Base-by-base conservation (phyloP, 1,140 invertebrate species). In the Zaprionus gabonicus region DNA sequence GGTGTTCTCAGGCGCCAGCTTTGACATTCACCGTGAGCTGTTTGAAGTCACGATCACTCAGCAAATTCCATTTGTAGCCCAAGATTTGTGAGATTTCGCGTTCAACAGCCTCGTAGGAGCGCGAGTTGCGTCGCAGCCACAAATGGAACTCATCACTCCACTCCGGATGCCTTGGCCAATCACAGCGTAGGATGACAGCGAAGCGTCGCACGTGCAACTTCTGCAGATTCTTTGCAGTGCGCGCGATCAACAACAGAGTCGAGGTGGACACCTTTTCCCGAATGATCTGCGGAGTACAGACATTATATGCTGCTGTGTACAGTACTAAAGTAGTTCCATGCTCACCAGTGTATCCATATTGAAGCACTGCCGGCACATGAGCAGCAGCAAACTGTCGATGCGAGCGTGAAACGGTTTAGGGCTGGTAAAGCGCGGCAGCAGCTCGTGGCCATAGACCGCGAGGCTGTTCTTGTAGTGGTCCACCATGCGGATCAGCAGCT, bases 231-330 rank as follows among this genome's bases (percentile, higher is more conserved):
- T 95, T 95, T 3, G 95, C 95, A 1, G 94, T 95, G 41, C 94
- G 93, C 0, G 95, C 96, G 31, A 97, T 93, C n/a, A 97, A 93
- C 28, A 98, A 91, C 13, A 97, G 93, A 1, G 97, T 97, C 0
- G 95, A 94, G 0, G 97, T 97, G 1, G 97, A 97, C 59, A 98
- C 95, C 85, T 96, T 94, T 83, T 98, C 97, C 4, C 96, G 94
- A 17, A 98, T 94, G 76, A 97, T 93, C 96, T 96, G 80, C 1
- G 4, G 25, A 46, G 1, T n/a, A 20, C 0, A 53, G n/a, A 51
- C 38, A 41, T 41, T 25, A 4, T 12, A 23, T 34, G 9, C 9
- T 34, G 31, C 9, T 34, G 31, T 10, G 31, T 34, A 34, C 2
- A 34, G 31, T 10, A 34, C 9, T 34, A 10, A 34, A 34, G 9